phyloP scores from a whole-genome alignment of 35 echinoderm and acorn worm genomes.

The Heliocidaris erythrogramma region DNA sequence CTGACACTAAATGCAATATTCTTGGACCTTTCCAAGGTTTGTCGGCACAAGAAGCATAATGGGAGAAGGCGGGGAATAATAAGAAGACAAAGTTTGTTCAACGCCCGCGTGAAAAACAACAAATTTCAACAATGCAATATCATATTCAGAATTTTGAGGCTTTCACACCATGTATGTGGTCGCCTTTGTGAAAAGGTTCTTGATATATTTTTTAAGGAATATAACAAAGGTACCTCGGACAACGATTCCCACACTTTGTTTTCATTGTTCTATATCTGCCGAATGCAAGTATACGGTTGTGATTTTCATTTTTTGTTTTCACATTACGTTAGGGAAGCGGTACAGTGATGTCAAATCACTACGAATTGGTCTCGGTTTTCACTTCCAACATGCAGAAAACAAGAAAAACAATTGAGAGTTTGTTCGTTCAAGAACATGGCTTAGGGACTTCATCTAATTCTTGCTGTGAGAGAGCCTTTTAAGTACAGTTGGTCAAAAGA shows the following conservation, averaged over 20 bases:
- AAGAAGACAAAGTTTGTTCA: not conserved
- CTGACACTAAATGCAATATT: not conserved
- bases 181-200: not conserved
- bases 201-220: not conserved
- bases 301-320: not conserved
- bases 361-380: too few relatives aligned
- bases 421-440: too few relatives aligned
- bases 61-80: not conserved
- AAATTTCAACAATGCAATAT: not conserved
- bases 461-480: too few relatives aligned
- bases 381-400: too few relatives aligned
- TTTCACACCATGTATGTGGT: not conserved
- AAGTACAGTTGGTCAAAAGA: too few relatives aligned
- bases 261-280: not conserved
- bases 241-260: not conserved
- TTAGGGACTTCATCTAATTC: too few relatives aligned
- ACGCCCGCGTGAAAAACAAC: not conserved
- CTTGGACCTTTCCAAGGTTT: not conserved
- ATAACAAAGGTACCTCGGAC: not conserved
- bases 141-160: not conserved
- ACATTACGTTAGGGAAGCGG: too few relatives aligned
- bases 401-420: too few relatives aligned
- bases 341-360: too few relatives aligned
- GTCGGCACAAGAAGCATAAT: not conserved
- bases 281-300: not conserved